phyloP scores from a whole-genome alignment of 2,888 invertebrate genomes.

The Copidosoma aretas region DNA sequence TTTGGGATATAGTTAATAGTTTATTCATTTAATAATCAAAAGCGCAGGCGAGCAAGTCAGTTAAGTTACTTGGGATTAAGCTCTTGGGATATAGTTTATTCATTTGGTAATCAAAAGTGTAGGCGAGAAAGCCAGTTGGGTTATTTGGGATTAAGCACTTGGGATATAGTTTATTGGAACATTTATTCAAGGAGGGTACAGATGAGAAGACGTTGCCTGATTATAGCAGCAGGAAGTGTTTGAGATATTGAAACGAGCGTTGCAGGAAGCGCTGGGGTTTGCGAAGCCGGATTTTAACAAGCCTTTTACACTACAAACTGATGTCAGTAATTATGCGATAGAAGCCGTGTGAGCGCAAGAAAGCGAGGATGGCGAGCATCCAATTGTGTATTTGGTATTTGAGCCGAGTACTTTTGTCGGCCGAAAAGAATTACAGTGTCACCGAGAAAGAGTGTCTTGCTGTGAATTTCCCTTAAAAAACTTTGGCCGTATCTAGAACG shows the following conservation, averaged over 20 bases:
- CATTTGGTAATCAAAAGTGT: too few relatives aligned
- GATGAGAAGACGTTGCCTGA: neutral
- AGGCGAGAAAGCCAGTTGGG: too few relatives aligned
- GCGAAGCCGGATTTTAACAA: neutral
- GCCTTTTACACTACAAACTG: neutral
- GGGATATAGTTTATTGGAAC: too few relatives aligned
- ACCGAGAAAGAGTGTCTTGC: constrained; percentile 1
- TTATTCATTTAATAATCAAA: too few relatives aligned
- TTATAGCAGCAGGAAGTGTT: neutral
- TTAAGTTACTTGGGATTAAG: too few relatives aligned
- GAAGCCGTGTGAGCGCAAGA: neutral
- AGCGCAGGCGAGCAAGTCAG: too few relatives aligned
- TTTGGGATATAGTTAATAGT: too few relatives aligned
- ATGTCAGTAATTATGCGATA: neutral
- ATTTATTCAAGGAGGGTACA: too few relatives aligned
- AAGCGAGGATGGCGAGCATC: neutral
- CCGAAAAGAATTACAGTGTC: neutral
- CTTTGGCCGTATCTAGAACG: neutral
- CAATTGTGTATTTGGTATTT: neutral
- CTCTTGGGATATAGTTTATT: too few relatives aligned
- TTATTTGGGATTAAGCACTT: too few relatives aligned
- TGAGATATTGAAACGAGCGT: neutral
- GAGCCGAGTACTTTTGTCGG: neutral
- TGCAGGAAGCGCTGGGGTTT: neutral
- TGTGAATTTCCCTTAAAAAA: neutral